Evolutionary conservation across 1,140 invertebrate species (phyloP).

Genomic region (Anastrepha ludens): DNA sequence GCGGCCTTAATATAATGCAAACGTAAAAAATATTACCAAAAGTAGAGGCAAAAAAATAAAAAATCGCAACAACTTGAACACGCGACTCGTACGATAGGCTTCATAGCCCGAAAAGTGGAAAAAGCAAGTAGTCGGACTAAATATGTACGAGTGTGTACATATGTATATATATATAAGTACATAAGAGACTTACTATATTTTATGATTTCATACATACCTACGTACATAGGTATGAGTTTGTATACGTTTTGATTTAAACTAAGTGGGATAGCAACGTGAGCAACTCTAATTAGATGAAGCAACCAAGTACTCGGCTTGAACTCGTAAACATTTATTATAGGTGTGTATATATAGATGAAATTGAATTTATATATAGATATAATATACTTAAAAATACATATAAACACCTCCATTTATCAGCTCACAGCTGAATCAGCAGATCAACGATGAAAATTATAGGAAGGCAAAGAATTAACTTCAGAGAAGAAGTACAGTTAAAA

Average conservation of each 20-base stretch:
- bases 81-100: neutral
- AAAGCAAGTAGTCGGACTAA: neutral
- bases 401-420: neutral
- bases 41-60: neutral
- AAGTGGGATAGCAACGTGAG: neutral
- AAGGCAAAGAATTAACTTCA: neutral
- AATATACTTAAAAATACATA: too few relatives aligned
- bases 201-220: neutral
- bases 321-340: neutral
- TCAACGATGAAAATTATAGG: neutral
- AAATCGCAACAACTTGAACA: neutral
- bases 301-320: neutral
- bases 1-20: constrained; percentile 17
- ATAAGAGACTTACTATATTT: neutral
- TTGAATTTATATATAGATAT: too few relatives aligned
- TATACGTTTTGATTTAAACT: too few relatives aligned
- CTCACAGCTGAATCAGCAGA: neutral
- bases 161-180: neutral
- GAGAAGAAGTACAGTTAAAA: neutral
- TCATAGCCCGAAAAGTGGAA: neutral
- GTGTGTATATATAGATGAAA: neutral
- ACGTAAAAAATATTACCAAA: constrained; percentile 23
- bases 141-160: neutral
- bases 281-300: constrained; percentile 10
- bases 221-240: too few relatives aligned